phyloP scores from a whole-genome alignment of 2,888 invertebrate genomes.

The Athalia circularis region DNA sequence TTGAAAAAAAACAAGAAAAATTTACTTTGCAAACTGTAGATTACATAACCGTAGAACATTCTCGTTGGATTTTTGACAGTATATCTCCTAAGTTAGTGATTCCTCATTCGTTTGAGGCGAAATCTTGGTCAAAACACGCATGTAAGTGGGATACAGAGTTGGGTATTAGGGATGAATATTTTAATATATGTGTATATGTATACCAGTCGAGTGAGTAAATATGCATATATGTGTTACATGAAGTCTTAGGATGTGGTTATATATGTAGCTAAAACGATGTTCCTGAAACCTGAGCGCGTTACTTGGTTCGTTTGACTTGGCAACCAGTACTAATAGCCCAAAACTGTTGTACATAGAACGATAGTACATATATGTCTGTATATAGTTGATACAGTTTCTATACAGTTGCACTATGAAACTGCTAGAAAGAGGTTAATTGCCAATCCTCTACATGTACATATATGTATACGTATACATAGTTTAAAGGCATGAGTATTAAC shows the following conservation, averaged over 20 bases:
- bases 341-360: not conserved
- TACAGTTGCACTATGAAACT: not conserved
- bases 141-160: too few species aligned
- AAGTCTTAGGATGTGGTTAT: not conserved
- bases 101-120: too few species aligned
- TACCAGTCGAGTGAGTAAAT: not conserved
- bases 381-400: slow-evolving; percentile 3
- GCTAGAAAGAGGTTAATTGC: slow-evolving; percentile 22
- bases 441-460: not conserved
- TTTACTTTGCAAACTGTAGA: not conserved
- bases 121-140: too few species aligned
- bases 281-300: not conserved
- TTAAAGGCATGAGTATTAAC: too few species aligned
- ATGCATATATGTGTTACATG: not conserved
- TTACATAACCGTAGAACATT: too few species aligned
- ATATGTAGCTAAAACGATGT: too few species aligned
- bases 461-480: too few species aligned
- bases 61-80: too few species aligned
- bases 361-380: too few species aligned
- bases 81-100: too few species aligned
- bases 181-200: not conserved
- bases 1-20: not conserved
- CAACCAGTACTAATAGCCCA: slow-evolving; percentile 23
- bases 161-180: not conserved
- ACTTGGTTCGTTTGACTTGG: slow-evolving; percentile 32